Conservation (phyloP, 2,113 vertebrate genomes). For the Chaetorhynchus papuensis region DNA sequence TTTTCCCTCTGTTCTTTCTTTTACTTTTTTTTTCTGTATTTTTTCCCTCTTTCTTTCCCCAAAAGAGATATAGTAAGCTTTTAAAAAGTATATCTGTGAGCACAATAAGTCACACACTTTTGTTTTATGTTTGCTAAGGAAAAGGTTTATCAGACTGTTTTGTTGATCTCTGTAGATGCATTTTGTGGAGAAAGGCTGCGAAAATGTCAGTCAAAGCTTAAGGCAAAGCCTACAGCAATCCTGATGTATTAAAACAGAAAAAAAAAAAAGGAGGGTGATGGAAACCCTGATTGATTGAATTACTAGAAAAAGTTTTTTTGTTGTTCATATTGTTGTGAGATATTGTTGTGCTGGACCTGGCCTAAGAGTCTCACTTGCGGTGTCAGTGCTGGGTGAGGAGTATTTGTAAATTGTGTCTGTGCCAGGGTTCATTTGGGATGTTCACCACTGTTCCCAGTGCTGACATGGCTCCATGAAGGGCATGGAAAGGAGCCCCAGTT, state of each 20-base stretch:
- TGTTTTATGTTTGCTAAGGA: background rate
- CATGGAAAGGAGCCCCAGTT: background rate
- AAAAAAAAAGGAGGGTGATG: background rate
- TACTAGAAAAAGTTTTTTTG: background rate
- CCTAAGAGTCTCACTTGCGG: background rate
- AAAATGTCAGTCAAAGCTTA: slow-evolving; percentile 5
- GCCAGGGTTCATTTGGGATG: background rate
- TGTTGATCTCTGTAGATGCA: background rate
- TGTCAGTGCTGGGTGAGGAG: background rate
- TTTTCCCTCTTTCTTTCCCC: background rate
- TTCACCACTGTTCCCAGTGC: background rate
- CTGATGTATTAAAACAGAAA: background rate
- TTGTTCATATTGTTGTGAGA: background rate
- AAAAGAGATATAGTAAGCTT: background rate
- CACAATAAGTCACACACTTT: background rate
- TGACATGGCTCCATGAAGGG: background rate
- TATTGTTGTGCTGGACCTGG: background rate
- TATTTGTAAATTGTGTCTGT: background rate
- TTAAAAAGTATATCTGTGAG: background rate
- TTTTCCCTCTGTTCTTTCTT: background rate
- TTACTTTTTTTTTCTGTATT: background rate
- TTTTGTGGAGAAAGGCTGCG: background rate
- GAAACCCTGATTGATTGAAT: background rate
- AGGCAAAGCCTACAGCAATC: background rate
- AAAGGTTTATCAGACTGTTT: background rate